Conservation (phyloP, 2,113 vertebrate species). For the Gasterosteus aculeatus region DNA sequence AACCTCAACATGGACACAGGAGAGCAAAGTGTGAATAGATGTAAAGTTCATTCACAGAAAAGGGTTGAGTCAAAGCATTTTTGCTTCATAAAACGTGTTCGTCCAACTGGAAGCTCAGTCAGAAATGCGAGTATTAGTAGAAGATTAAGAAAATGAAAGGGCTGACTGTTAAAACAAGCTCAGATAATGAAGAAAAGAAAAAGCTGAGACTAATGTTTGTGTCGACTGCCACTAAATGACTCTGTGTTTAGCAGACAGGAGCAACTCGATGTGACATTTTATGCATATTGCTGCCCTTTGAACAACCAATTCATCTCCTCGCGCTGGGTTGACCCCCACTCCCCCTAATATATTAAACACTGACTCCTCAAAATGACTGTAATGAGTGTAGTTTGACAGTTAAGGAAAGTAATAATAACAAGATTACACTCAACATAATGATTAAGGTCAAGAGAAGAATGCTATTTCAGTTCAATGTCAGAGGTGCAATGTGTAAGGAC, state of each 20-base stretch:
- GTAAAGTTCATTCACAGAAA: neutral
- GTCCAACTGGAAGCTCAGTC: neutral
- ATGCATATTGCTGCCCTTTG: constrained; percentile 27
- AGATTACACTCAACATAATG: neutral
- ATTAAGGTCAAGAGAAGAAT: neutral
- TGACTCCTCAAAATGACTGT: no score
- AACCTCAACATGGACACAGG: constrained; percentile 12
- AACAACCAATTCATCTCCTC: neutral
- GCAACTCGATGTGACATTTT: constrained; percentile 8
- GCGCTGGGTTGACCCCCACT: neutral
- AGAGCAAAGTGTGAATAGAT: constrained; percentile 13
- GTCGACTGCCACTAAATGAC: neutral
- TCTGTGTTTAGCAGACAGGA: neutral
- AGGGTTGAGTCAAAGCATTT: neutral
- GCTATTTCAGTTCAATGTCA: neutral
- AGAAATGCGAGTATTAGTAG: neutral
- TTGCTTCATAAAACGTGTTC: neutral
- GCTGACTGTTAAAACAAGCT: neutral
- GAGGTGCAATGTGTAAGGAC: neutral
- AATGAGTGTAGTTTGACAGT: no score
- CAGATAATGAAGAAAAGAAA: neutral
- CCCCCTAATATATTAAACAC: no score
- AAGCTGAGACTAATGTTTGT: constrained; percentile 15
- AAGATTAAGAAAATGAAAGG: neutral
- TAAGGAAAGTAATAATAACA: no score